phyloP scores from a whole-genome alignment of 2,113 vertebrate genomes.

The Muscicapa adusta region DNA sequence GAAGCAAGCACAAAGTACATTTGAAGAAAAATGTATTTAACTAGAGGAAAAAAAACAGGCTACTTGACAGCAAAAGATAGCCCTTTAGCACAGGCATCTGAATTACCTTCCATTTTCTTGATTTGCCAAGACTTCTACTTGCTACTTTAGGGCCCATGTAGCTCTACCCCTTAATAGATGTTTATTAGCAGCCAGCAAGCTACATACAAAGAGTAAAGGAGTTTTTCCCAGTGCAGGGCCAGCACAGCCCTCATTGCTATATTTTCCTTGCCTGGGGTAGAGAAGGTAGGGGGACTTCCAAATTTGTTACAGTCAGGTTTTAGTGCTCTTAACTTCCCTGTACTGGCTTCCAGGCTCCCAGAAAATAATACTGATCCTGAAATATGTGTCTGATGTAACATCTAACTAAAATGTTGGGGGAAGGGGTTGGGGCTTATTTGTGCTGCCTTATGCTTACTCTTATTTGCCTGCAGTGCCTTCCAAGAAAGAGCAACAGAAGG shows the following conservation, averaged over 20 bases:
- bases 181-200: background rate
- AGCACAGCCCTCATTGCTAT: background rate
- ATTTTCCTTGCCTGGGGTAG: background rate
- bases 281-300: background rate
- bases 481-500: background rate
- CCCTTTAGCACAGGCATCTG: background rate
- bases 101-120: background rate
- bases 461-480: background rate
- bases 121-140: background rate
- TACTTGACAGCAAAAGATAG: background rate
- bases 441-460: background rate
- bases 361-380: background rate
- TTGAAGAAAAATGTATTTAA: background rate
- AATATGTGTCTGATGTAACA: background rate
- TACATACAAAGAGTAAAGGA: background rate
- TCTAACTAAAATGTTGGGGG: background rate
- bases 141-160: background rate
- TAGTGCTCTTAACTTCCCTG: background rate
- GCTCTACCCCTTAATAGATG: background rate
- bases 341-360: background rate
- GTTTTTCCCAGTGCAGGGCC: background rate
- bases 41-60: background rate
- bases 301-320: background rate
- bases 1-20: accelerated
- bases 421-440: background rate